These are phyloP conservation scores for Drosophila simulans DNA, from an alignment of 1,140 invertebrate species.

Conservation along the genomic window DNA sequence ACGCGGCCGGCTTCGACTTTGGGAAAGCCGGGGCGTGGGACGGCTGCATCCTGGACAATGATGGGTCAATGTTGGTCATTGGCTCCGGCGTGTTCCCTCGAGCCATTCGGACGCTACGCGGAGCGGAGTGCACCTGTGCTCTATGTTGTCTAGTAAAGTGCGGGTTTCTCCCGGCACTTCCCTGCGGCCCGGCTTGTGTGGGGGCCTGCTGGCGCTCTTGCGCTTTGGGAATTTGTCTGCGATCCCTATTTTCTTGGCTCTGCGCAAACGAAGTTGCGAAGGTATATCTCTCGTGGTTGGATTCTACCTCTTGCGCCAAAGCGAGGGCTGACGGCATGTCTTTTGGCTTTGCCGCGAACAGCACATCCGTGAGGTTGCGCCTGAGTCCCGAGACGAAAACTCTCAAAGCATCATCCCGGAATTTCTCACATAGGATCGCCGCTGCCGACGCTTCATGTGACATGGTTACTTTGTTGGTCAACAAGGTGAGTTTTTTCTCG, in stretches of 20 bases:
- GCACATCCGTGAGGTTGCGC: constrained; percentile 19
- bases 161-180: background rate
- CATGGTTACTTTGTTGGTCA: constrained; percentile 44
- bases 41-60: background rate
- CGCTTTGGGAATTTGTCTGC: constrained; percentile 2
- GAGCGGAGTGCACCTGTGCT: background rate
- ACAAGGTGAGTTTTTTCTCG: background rate
- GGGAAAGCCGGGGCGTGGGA: background rate
- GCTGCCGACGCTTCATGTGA: constrained; percentile 5
- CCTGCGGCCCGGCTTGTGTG: background rate
- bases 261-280: background rate
- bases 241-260: background rate
- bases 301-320: background rate
- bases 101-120: background rate
- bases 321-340: constrained; percentile 33
- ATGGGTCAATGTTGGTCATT: background rate
- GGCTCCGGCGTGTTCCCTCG: background rate
- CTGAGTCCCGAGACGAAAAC: constrained; percentile 31
- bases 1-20: background rate
- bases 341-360: background rate
- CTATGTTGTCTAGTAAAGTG: constrained; percentile 3
- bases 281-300: background rate
- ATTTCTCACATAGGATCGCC: constrained; percentile 26
- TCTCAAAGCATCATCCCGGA: constrained; percentile 18
- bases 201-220: background rate